Evolutionary conservation across 2,888 invertebrate genomes (phyloP).

Genomic region (Philopedon plagiatum): DNA sequence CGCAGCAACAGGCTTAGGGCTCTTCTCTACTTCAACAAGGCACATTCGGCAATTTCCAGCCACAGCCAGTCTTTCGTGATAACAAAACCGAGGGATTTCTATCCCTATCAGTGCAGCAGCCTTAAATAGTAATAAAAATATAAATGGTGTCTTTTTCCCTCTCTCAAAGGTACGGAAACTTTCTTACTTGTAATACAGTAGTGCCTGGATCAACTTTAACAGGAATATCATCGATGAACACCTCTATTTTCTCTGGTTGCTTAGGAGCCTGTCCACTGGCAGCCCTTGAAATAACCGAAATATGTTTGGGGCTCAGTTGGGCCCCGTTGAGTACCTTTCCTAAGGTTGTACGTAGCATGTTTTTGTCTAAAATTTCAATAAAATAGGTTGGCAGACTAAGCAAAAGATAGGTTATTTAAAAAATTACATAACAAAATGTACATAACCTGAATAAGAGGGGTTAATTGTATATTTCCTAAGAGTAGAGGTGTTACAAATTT

Average conservation of each 20-base stretch:
- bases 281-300: slow-evolving; percentile 57
- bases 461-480: background rate
- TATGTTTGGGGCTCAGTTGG: slow-evolving; percentile 62
- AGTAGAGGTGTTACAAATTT: background rate
- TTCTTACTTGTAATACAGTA: slow-evolving; percentile 84
- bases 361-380: slow-evolving; percentile 38
- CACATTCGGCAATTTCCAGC: slow-evolving; percentile 99
- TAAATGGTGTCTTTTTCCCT: too few relatives aligned
- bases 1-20: slow-evolving; percentile 97
- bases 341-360: slow-evolving; percentile 85
- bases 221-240: slow-evolving; percentile 97
- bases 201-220: slow-evolving; percentile 96
- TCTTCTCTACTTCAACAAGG: slow-evolving; percentile 98
- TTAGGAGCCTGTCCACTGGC: slow-evolving; percentile 60
- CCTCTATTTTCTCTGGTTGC: slow-evolving; percentile 84
- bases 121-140: slow-evolving; percentile 23
- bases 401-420: slow-evolving; percentile 2
- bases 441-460: background rate
- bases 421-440: slow-evolving; percentile 37
- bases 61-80: slow-evolving; percentile 97
- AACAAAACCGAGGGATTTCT: slow-evolving; percentile 99
- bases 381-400: slow-evolving; percentile 1
- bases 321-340: slow-evolving; percentile 74
- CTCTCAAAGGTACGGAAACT: background rate
- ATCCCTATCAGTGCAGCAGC: slow-evolving; percentile 96